Evolutionary conservation across 2,113 vertebrate species (phyloP).

Genomic region (Corythornis madagascariensis): DNA sequence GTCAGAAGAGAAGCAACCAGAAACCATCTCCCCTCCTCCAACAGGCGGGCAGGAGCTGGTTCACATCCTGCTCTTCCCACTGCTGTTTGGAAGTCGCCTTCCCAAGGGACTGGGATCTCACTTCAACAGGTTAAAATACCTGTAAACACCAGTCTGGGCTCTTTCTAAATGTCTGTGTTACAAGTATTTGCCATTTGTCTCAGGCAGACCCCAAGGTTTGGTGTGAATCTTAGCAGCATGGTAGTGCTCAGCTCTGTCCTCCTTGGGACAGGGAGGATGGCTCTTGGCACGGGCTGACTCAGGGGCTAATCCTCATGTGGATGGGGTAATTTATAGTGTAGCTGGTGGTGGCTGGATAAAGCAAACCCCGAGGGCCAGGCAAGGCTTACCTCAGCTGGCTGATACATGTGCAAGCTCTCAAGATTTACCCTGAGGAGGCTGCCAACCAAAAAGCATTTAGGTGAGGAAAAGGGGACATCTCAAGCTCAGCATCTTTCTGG

Average conservation of each 20-base stretch:
- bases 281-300: constrained; percentile 4
- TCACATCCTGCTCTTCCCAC: neutral
- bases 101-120: neutral
- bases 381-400: neutral
- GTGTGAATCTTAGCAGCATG: neutral
- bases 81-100: neutral
- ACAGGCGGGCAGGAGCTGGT: neutral
- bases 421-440: neutral
- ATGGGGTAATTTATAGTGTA: constrained; percentile 3
- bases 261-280: neutral
- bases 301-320: constrained; percentile 32
- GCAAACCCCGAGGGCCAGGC: neutral
- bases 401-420: neutral
- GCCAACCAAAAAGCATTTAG: neutral
- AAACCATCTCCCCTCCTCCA: neutral
- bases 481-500: neutral
- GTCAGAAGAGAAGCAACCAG: constrained; percentile 26
- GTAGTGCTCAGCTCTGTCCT: neutral
- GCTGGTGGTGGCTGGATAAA: neutral
- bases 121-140: neutral
- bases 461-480: neutral
- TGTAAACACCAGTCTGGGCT: neutral
- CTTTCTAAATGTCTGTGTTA: constrained; percentile 11
- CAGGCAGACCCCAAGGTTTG: neutral
- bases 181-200: constrained; percentile 18